A percentile compares a stretch with the other conserved stretches of the same genome.
phyloP scores from a whole-genome alignment of 2,113 vertebrate species.

The Natator depressus region DNA sequence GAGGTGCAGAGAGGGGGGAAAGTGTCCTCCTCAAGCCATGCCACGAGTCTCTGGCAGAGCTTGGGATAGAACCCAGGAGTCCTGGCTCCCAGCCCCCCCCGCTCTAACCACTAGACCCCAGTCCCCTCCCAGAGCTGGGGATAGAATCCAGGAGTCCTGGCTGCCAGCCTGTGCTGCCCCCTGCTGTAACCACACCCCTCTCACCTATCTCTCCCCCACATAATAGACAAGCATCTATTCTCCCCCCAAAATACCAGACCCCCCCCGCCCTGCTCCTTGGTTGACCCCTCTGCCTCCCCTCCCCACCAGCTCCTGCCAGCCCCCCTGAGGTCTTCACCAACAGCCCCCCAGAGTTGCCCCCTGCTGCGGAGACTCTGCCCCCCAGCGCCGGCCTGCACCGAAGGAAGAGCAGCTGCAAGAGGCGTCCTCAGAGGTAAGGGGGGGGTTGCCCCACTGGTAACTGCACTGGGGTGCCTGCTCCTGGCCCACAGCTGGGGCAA shows the following conservation, averaged over 20 bases:
- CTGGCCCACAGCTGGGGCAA: not conserved
- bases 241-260: fast-evolving
- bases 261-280: not conserved
- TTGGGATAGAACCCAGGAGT: not conserved
- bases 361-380: not conserved
- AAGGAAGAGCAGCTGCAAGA: not conserved
- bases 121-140: too few relatives aligned
- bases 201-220: not conserved
- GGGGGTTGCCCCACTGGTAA: not conserved
- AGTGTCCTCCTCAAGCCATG: not conserved
- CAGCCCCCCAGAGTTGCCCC: not conserved
- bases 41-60: not conserved
- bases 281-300: not conserved
- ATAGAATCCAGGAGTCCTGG: too few relatives aligned
- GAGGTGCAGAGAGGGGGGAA: fast-evolving
- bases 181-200: too few relatives aligned
- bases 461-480: not conserved
- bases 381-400: not conserved
- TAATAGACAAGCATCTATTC: not conserved
- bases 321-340: too few relatives aligned
- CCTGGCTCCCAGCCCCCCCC: too few relatives aligned
- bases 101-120: too few relatives aligned
- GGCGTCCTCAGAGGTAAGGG: not conserved
- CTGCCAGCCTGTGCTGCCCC: not conserved
- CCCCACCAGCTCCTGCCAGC: not conserved